Evolutionary conservation across 1,140 invertebrate species (phyloP), one percentile per base, ranked within the genome.

Genomic region (Zaprionus ghesquierei): DNA sequence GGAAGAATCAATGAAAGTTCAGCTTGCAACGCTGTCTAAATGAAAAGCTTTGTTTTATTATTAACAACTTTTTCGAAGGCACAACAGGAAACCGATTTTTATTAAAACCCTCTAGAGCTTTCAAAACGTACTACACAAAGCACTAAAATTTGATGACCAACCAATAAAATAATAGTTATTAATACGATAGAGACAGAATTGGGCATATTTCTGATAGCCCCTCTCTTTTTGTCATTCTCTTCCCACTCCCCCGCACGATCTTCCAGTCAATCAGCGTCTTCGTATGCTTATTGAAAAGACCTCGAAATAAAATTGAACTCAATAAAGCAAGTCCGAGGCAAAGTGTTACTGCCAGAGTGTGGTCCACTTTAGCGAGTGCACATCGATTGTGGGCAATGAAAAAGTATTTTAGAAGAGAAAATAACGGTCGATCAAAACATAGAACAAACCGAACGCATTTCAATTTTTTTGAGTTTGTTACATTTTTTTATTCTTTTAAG

Each of bases 291-390:
- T 89, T 89, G 77, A 89, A 89, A 89, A 89, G 84, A 84, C 84
- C 85, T 89, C 75, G 68, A 89, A 89, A 89, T 80, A 80, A 77
- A 89, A 89, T 89, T 89, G 77, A 87, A 82, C 65, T 69, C 82
- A 86, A 86, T 86, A 63, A 86, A 87, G 49, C 70, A 63, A 49
- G 44, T 35, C 33, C 65, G 41, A 62, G 73, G 68, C 71, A 66
- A 41, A 70, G 56, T 60, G 68, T 64, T 46, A 54, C 58, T 55
- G 55, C 29, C 29, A 31, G 49, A 15, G 41, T 55, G 51, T 46
- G 41, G 56, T 33, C 38, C 33, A 56, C 41, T 54, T 69, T 25
- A 18, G 25, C 54, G 65, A 65, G 61, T 86, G 81, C 81, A 71
- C 58, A 81, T 79, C 71, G 82, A 87, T 82, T 81, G 69, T 55